Percentiles rank a stretch among this genome's conserved stretches.
Evolutionary conservation across 2,113 vertebrate species (phyloP).

Genomic region (Condylura cristata): DNA sequence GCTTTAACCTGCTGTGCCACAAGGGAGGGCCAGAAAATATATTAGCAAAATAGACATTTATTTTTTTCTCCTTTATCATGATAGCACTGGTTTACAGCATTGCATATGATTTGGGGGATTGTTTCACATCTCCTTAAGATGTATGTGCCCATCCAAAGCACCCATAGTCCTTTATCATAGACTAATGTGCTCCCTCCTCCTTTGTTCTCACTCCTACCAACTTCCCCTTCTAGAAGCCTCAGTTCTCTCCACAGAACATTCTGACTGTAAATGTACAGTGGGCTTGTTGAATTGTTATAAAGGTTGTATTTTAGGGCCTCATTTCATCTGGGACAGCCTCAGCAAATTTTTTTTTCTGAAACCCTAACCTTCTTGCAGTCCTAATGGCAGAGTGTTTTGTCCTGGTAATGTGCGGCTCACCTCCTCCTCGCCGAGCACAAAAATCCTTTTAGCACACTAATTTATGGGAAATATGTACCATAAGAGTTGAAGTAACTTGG

Average conservation of each 20-base stretch:
- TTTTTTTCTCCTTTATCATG: too few relatives aligned
- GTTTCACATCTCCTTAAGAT: too few relatives aligned
- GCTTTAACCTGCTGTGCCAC: too few relatives aligned
- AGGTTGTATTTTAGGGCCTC: neutral
- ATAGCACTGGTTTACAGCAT: too few relatives aligned
- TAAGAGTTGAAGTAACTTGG: conserved; percentile 22
- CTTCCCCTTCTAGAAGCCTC: too few relatives aligned
- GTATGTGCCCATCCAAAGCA: too few relatives aligned
- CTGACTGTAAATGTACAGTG: neutral
- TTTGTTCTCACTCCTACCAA: too few relatives aligned
- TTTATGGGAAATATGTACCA: neutral
- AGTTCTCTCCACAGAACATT: neutral
- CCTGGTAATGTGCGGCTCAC: neutral
- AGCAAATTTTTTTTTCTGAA: neutral
- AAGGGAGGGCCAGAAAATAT: too few relatives aligned
- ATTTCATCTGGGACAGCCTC: conserved; percentile 38
- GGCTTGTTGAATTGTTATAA: conserved; percentile 25
- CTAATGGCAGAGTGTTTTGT: neutral
- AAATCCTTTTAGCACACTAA: neutral
- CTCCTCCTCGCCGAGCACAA: neutral
- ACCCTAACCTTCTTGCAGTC: neutral
- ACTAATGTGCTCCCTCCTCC: too few relatives aligned
- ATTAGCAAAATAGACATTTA: neutral
- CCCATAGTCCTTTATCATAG: too few relatives aligned
- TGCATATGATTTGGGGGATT: too few relatives aligned